Evolutionary conservation across 1,140 invertebrate genomes (phyloP).

Genomic region (Drosophila triauraria): DNA sequence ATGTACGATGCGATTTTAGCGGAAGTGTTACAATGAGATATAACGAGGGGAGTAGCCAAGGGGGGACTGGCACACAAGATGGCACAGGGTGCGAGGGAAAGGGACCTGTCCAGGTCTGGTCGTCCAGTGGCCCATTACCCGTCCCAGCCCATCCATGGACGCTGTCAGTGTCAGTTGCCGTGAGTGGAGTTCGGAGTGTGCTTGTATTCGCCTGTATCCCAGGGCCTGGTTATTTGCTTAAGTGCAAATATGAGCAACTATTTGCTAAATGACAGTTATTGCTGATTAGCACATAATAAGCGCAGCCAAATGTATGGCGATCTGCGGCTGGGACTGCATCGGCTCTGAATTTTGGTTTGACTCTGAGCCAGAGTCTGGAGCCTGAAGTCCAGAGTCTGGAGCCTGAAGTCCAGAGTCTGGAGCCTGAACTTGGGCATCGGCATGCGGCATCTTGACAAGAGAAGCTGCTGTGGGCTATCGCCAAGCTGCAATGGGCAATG

Average conservation of each 20-base stretch:
- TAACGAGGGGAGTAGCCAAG: constrained; percentile 27
- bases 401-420: constrained; percentile 7
- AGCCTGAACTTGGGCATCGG: constrained; percentile 27
- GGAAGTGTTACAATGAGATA: constrained; percentile 81
- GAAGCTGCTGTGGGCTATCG: constrained; percentile 51
- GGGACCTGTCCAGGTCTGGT: constrained; percentile 17
- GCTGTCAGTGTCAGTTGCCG: constrained; percentile 67
- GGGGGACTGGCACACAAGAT: constrained; percentile 4
- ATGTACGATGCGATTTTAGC: constrained; percentile 70
- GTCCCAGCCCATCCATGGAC: constrained; percentile 10
- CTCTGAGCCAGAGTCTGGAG: constrained; percentile 13
- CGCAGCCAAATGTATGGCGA: constrained; percentile 67
- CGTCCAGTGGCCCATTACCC: constrained; percentile 57
- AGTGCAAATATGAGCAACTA: constrained; percentile 84
- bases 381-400: neutral
- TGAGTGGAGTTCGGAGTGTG: constrained; percentile 30
- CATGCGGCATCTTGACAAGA: constrained; percentile 49
- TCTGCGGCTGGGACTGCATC: constrained; percentile 20
- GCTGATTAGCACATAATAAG: constrained; percentile 83
- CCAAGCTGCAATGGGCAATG: constrained; percentile 30
- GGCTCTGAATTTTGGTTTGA: constrained; percentile 8
- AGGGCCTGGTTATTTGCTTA: constrained; percentile 74
- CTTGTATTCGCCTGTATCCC: neutral
- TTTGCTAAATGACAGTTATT: constrained; percentile 84
- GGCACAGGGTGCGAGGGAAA: constrained; percentile 6